A percentile compares a stretch with the other conserved stretches of the same genome.
These are phyloP conservation scores for Trichonephila clavata DNA, from an alignment of 1,140 invertebrate genomes.

Conservation along the genomic window DNA sequence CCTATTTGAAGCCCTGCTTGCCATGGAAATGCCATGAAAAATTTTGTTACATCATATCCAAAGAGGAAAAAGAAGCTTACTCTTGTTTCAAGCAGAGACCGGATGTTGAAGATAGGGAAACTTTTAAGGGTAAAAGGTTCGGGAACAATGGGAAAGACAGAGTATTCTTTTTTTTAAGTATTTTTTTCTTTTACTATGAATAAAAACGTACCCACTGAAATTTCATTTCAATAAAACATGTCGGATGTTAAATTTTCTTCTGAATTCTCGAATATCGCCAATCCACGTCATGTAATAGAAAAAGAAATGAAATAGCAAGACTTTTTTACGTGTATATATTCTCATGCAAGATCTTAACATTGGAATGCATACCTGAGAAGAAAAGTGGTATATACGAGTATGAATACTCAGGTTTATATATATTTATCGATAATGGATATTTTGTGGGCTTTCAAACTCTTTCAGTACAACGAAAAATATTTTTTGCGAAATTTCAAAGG, in stretches of 20 bases:
- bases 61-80: not conserved
- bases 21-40: not conserved
- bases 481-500: too few species aligned
- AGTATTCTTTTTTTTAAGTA: not conserved
- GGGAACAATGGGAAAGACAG: not conserved
- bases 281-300: constrained; percentile 25
- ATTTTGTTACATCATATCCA: constrained; percentile 31
- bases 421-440: not conserved
- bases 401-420: too few species aligned
- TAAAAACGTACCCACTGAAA: constrained; percentile 23
- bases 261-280: constrained; percentile 33
- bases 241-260: constrained; percentile 20
- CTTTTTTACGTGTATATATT: constrained; percentile 32
- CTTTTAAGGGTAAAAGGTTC: not conserved
- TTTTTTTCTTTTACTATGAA: constrained; percentile 2
- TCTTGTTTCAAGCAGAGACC: not conserved
- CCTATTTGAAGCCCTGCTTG: not conserved
- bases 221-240: constrained; percentile 62
- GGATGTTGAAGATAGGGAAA: not conserved
- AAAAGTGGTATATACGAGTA: not conserved
- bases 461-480: too few species aligned
- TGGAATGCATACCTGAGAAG: not conserved
- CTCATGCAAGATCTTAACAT: not conserved
- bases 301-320: constrained; percentile 16
- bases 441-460: too few species aligned